These are phyloP conservation scores for Neotoxoptera formosana DNA, from an alignment of 1,140 invertebrate species.

Conservation along the genomic window DNA sequence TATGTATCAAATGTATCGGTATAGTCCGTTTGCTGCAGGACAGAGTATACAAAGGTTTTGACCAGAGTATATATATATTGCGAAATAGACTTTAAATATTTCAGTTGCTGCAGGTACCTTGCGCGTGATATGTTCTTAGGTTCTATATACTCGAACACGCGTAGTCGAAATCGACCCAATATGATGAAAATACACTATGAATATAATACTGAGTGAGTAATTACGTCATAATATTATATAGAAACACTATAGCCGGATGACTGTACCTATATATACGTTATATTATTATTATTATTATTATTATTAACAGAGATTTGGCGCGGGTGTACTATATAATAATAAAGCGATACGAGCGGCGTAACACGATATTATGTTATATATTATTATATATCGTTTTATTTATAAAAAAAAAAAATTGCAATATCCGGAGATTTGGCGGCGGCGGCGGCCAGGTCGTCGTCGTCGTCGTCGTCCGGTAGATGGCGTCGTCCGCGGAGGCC, in stretches of 20 bases:
- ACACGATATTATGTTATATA: not conserved
- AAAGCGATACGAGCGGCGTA: not conserved
- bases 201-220: too few species aligned
- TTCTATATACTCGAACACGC: too few species aligned
- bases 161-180: too few species aligned
- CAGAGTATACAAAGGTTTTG: not conserved
- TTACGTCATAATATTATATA: too few species aligned
- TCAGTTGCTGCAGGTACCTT: not conserved
- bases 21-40: not conserved
- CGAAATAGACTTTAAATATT: not conserved
- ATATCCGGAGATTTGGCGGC: not conserved
- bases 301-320: not conserved
- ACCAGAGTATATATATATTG: not conserved
- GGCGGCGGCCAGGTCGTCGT: not conserved
- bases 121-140: not conserved
- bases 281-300: not conserved
- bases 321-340: not conserved
- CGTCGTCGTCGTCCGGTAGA: not conserved
- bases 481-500: not conserved
- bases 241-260: not conserved
- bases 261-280: too few species aligned
- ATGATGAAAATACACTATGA: too few species aligned
- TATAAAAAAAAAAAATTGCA: conserved; percentile 5
- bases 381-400: not conserved
- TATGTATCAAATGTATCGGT: not conserved